Conservation (phyloP, 2,113 vertebrate species). For the Verasper variegatus region DNA sequence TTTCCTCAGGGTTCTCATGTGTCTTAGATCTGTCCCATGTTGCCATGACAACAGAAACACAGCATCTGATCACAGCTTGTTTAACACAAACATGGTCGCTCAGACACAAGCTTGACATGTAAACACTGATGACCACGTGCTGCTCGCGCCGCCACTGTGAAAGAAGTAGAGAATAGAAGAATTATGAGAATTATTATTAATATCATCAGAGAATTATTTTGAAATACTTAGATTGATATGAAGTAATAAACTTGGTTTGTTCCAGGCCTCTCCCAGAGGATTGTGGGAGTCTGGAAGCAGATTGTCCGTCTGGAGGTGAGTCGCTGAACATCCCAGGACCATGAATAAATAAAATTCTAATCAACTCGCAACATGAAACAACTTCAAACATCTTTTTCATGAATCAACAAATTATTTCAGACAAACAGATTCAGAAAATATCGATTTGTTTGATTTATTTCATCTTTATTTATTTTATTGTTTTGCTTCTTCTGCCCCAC, state of each 20-base stretch:
- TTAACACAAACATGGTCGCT: no score
- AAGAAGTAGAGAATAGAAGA: not conserved
- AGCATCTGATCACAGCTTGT: no score
- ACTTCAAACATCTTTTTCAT: no score
- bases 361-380: no score
- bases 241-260: not conserved
- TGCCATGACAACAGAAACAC: not conserved
- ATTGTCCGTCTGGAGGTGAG: conserved; percentile 25
- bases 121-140: no score
- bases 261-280: conserved; percentile 76
- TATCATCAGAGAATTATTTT: not conserved
- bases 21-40: not conserved
- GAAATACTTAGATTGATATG: not conserved
- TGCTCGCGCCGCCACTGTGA: not conserved
- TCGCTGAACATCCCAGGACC: not conserved
- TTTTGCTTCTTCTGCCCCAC: not conserved
- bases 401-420: not conserved
- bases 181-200: not conserved
- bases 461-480: no score
- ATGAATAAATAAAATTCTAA: no score
- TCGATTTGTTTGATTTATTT: no score
- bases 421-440: no score
- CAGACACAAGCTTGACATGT: no score
- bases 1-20: not conserved
- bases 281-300: conserved; percentile 40